phyloP scores from a whole-genome alignment of 1,140 invertebrate species.

The Branchinecta lindahli region DNA sequence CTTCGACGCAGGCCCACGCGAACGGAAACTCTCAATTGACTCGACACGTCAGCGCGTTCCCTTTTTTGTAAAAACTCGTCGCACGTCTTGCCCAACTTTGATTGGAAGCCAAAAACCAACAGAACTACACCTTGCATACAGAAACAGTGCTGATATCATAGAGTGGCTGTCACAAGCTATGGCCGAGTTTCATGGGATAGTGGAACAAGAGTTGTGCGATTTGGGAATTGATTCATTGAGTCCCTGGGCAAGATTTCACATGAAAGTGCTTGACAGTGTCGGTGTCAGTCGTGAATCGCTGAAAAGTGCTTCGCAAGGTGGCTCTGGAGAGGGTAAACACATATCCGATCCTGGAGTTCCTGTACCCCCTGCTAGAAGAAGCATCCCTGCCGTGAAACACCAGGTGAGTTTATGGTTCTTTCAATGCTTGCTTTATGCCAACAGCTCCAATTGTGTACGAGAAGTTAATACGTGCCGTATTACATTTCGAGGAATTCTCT shows the following conservation, averaged over 20 bases:
- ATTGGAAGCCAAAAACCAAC: background rate
- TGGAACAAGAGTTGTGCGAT: background rate
- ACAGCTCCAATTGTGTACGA: no score
- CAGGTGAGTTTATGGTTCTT: no score
- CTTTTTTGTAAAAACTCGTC: slow-evolving; percentile 7
- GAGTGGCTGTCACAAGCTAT: background rate
- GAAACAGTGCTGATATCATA: slow-evolving; percentile 2
- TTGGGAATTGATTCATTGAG: background rate
- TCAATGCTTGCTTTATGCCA: no score
- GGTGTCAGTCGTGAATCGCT: background rate
- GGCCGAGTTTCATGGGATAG: background rate
- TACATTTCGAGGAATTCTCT: no score
- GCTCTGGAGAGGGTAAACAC: no score
- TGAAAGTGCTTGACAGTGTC: background rate
- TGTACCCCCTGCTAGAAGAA: no score
- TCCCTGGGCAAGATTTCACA: slow-evolving; percentile 2
- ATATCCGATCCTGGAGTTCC: no score
- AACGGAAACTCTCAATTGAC: background rate
- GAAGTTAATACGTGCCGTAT: no score
- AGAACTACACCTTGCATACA: background rate
- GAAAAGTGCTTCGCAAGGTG: no score
- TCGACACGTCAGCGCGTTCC: slow-evolving; percentile 3
- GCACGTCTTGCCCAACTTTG: background rate
- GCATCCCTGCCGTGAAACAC: no score
- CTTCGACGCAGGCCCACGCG: background rate